Percentiles rank a stretch among this genome's conserved stretches.
Evolutionary conservation across 1,140 invertebrate genomes (phyloP).

Genomic region (Tetragnatha versicolor): DNA sequence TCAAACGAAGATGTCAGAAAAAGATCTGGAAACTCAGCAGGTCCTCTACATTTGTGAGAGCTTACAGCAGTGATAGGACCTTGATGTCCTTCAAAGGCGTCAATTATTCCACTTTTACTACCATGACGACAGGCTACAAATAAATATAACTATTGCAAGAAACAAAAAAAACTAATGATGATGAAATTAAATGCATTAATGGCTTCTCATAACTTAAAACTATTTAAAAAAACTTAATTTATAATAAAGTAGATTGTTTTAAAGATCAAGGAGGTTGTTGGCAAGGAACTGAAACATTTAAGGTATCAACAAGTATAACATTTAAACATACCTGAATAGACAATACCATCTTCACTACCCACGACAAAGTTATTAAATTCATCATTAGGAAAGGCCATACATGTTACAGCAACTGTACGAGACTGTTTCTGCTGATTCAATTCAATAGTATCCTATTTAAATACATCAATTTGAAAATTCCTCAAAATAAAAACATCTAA

Average conservation of each 20-base stretch:
- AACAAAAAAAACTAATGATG: neutral
- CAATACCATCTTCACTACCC: constrained; percentile 93
- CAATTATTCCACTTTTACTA: constrained; percentile 88
- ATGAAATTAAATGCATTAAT: neutral
- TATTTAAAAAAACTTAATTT: neutral
- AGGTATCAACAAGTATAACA: neutral
- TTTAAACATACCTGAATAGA: constrained; percentile 71
- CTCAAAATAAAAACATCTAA: no score
- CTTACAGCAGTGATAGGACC: constrained; percentile 92
- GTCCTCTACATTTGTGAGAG: constrained; percentile 83
- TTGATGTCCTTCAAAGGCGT: constrained; percentile 91
- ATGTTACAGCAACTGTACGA: constrained; percentile 91
- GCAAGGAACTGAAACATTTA: neutral
- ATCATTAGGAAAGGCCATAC: constrained; percentile 88
- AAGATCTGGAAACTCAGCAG: constrained; percentile 93
- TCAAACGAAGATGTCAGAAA: constrained; percentile 97
- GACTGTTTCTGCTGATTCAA: constrained; percentile 85
- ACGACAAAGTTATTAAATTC: constrained; percentile 98
- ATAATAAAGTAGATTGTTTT: neutral
- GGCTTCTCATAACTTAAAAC: neutral
- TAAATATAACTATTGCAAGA: no score
- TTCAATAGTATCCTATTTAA: constrained; percentile 76
- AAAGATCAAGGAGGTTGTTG: neutral
- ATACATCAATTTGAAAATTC: no score
- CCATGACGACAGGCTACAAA: constrained; percentile 93